A percentile compares a stretch with the other conserved stretches of the same genome.
Evolutionary conservation across 1,140 invertebrate species (phyloP).

Genomic region (Drosophila ananassae): DNA sequence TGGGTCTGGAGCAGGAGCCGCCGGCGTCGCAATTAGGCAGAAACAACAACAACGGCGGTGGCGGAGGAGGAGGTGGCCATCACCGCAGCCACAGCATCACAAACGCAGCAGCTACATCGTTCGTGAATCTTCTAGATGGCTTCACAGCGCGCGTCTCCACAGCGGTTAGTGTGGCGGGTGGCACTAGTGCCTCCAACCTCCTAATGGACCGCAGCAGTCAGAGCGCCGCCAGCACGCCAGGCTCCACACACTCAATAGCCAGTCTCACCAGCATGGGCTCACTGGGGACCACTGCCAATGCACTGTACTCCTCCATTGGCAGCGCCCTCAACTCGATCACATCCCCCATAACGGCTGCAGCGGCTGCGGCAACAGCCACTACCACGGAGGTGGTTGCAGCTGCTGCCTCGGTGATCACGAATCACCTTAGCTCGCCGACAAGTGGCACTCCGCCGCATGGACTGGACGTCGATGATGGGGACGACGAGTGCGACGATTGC

Average conservation of each 20-base stretch:
- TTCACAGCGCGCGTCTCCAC: constrained; percentile 74
- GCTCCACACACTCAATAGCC: constrained; percentile 71
- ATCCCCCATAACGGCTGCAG: constrained; percentile 74
- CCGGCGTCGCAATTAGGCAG: constrained; percentile 18
- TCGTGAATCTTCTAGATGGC: constrained; percentile 75
- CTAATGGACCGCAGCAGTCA: constrained; percentile 64
- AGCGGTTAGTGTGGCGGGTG: constrained; percentile 63
- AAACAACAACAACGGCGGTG: constrained; percentile 32
- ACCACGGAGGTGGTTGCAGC: constrained; percentile 75
- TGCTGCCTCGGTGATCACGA: constrained; percentile 77
- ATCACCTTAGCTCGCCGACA: constrained; percentile 78
- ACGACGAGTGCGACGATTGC: constrained; percentile 72
- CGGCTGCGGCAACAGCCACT: constrained; percentile 74
- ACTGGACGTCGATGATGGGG: constrained; percentile 63
- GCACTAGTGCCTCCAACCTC: constrained; percentile 36
- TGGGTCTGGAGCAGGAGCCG: constrained; percentile 30
- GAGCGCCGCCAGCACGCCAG: constrained; percentile 71
- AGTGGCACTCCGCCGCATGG: constrained; percentile 74
- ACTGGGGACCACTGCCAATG: constrained; percentile 78
- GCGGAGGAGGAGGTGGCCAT: constrained; percentile 37
- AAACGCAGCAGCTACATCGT: constrained; percentile 71
- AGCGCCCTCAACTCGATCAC: constrained; percentile 78
- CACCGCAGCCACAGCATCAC: constrained; percentile 74
- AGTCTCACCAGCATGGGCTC: constrained; percentile 75
- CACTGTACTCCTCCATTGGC: constrained; percentile 79